These are phyloP conservation scores for Eupithecia tripunctaria DNA, from an alignment of 2,888 invertebrate species.

Conservation along the genomic window DNA sequence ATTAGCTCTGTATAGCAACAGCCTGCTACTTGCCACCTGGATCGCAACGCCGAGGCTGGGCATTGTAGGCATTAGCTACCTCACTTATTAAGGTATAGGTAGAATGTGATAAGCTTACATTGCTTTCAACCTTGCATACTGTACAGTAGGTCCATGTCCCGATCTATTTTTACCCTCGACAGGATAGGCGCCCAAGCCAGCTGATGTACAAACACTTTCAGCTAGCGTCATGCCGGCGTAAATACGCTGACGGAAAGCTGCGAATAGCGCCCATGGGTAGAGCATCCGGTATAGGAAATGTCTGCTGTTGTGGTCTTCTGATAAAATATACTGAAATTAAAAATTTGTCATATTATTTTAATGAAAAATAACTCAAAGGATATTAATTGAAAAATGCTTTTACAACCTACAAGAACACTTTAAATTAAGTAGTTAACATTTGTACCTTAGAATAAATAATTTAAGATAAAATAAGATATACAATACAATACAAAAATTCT, in stretches of 20 bases:
- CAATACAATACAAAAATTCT: too few relatives aligned
- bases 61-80: too few relatives aligned
- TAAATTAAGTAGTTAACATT: too few relatives aligned
- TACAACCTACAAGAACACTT: too few relatives aligned
- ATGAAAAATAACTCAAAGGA: too few relatives aligned
- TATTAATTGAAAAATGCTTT: too few relatives aligned
- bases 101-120: conserved; percentile 74
- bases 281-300: conserved; percentile 91
- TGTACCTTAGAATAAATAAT: too few relatives aligned
- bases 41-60: too few relatives aligned
- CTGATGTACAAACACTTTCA: conserved; percentile 96
- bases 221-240: conserved; percentile 95
- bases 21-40: too few relatives aligned
- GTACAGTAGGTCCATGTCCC: conserved; percentile 93
- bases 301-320: conserved; percentile 90
- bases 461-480: too few relatives aligned
- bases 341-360: not conserved
- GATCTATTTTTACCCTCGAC: conserved; percentile 87
- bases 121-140: conserved; percentile 85
- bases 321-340: conserved; percentile 88
- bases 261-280: conserved; percentile 94
- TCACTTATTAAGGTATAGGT: not conserved
- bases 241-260: conserved; percentile 94
- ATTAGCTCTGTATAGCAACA: too few relatives aligned
- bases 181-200: conserved; percentile 97